Evolutionary conservation across 2,888 invertebrate genomes (phyloP).

Genomic region (Eupithecia inturbata): DNA sequence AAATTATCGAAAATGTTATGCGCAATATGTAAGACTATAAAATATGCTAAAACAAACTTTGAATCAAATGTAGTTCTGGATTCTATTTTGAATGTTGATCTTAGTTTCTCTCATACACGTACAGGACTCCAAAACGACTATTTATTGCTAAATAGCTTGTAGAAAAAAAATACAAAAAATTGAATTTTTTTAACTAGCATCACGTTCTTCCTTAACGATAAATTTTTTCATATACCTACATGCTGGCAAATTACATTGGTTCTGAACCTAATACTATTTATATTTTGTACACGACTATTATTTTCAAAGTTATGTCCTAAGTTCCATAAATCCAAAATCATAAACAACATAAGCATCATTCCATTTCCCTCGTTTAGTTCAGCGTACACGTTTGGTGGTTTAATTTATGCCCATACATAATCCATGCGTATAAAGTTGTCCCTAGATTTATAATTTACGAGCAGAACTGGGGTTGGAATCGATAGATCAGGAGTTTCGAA

Average conservation of each 20-base stretch:
- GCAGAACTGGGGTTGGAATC: conserved; percentile 39
- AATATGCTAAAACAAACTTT: not conserved
- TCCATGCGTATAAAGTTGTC: conserved; percentile 51
- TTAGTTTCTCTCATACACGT: no score
- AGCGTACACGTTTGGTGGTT: conserved; percentile 41
- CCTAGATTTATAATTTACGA: conserved; percentile 50
- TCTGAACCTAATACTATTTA: not conserved
- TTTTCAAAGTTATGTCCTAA: not conserved
- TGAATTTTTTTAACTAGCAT: not conserved
- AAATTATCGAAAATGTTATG: no score
- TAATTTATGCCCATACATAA: conserved; percentile 58
- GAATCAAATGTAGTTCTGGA: not conserved
- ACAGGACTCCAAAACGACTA: no score
- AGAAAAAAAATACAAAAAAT: not conserved
- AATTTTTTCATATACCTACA: not conserved
- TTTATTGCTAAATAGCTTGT: not conserved
- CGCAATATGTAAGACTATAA: not conserved
- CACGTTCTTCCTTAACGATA: not conserved
- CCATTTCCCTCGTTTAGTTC: conserved; percentile 40
- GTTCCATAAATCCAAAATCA: not conserved
- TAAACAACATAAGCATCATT: conserved; percentile 36
- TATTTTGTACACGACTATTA: not conserved
- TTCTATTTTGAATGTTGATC: no score
- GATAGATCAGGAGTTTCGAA: conserved; percentile 42
- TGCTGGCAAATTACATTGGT: not conserved